phyloP scores from a whole-genome alignment of 2,113 vertebrate genomes.

The Accipiter virgatus region DNA sequence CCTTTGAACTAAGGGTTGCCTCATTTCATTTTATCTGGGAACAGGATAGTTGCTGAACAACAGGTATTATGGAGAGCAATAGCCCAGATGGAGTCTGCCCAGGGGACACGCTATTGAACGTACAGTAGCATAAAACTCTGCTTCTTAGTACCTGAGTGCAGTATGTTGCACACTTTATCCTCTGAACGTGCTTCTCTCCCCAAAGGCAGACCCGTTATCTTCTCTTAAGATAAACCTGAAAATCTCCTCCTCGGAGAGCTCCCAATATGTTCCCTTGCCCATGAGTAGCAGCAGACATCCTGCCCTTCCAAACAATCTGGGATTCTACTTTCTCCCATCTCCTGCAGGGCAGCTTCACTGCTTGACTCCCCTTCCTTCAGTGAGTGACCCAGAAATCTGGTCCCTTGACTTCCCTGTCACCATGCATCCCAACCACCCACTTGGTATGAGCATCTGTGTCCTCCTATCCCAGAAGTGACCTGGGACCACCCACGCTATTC shows the following conservation, averaged over 20 bases:
- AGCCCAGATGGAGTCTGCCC: not conserved
- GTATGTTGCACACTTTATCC: not conserved
- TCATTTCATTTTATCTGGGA: not conserved
- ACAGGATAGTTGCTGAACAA: not conserved
- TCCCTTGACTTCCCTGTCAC: not conserved
- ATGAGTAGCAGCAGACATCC: not conserved
- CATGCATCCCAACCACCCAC: not conserved
- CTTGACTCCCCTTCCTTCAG: not conserved
- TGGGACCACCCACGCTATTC: not conserved
- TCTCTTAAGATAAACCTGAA: not conserved
- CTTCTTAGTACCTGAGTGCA: not conserved
- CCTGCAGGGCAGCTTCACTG: not conserved
- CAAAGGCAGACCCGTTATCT: not conserved
- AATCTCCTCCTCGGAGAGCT: not conserved
- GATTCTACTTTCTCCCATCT: not conserved
- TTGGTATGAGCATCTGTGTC: not conserved
- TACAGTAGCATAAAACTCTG: not conserved
- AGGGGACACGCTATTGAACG: not conserved
- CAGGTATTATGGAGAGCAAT: not conserved
- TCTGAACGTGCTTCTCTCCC: not conserved
- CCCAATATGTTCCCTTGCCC: not conserved
- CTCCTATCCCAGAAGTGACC: not conserved
- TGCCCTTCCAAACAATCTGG: not conserved
- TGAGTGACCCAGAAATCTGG: not conserved
- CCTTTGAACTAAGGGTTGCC: not conserved